Percentiles rank a stretch among this genome's conserved stretches.
phyloP scores from a whole-genome alignment of 2,113 vertebrate genomes.

The Crotalus horridus region DNA sequence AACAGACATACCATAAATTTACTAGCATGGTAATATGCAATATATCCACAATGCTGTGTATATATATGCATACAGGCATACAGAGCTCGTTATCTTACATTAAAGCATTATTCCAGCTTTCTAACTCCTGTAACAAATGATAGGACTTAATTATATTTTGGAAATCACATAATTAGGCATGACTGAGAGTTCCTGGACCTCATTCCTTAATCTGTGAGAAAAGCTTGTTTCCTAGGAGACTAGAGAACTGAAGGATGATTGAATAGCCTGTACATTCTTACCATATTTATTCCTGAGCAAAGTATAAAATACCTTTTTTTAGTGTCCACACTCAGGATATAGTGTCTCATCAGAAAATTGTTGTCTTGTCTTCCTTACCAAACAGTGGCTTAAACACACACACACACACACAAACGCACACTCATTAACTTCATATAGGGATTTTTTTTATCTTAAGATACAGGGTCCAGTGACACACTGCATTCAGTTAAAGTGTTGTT shows the following conservation, averaged over 20 bases:
- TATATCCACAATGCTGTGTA: background rate
- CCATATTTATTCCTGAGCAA: background rate
- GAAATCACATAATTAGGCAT: background rate
- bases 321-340: background rate
- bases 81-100: background rate
- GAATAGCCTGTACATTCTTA: background rate
- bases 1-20: background rate
- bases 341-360: background rate
- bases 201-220: background rate
- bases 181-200: background rate
- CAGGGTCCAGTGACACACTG: background rate
- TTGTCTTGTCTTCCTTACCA: background rate
- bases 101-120: background rate
- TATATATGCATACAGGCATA: background rate
- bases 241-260: background rate
- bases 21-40: background rate
- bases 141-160: background rate
- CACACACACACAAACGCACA: too few species aligned
- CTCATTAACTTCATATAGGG: background rate
- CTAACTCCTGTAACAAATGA: background rate
- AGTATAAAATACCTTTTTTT: background rate
- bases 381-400: background rate
- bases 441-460: background rate
- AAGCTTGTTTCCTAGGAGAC: background rate
- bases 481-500: background rate